phyloP scores from a whole-genome alignment of 2,797 vertebrate species.

The Brotula barbata region DNA sequence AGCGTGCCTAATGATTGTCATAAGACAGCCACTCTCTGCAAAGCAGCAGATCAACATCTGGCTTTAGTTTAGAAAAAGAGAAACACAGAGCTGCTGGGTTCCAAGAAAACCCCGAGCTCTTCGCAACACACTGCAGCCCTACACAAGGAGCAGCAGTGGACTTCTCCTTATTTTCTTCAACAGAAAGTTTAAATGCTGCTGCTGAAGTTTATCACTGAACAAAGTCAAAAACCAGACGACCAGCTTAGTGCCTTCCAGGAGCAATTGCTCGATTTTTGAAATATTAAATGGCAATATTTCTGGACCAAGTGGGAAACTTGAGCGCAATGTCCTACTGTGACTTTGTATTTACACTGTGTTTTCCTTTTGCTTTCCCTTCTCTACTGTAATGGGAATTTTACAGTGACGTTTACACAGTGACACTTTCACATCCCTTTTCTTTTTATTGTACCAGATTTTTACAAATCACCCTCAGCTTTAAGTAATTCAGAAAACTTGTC shows the following conservation, averaged over 20 bases:
- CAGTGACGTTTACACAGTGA: conserved; percentile 30
- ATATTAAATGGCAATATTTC: conserved; percentile 42
- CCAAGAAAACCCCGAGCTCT: conserved; percentile 1
- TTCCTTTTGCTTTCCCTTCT: not conserved
- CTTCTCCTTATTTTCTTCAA: no score
- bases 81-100: conserved; percentile 18
- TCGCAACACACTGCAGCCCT: conserved; percentile 23
- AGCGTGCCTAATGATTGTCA: conserved; percentile 46
- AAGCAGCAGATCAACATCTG: conserved; percentile 7
- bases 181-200: conserved; percentile 28
- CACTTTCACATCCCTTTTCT: conserved; percentile 3
- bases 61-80: not conserved
- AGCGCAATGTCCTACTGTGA: conserved; percentile 50
- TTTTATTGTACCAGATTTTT: conserved; percentile 14
- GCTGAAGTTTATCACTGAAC: conserved; percentile 42
- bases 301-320: conserved; percentile 25
- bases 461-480: conserved; percentile 11
- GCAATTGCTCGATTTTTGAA: conserved; percentile 33
- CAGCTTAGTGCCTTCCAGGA: conserved; percentile 59
- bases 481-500: conserved; percentile 27
- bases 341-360: conserved; percentile 8
- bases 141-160: not conserved
- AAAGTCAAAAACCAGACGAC: conserved; percentile 15
- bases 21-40: conserved; percentile 19
- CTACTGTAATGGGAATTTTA: conserved; percentile 35